These are phyloP conservation scores for Kryptolebias marmoratus DNA, from an alignment of 2,113 vertebrate species.

Conservation along the genomic window DNA sequence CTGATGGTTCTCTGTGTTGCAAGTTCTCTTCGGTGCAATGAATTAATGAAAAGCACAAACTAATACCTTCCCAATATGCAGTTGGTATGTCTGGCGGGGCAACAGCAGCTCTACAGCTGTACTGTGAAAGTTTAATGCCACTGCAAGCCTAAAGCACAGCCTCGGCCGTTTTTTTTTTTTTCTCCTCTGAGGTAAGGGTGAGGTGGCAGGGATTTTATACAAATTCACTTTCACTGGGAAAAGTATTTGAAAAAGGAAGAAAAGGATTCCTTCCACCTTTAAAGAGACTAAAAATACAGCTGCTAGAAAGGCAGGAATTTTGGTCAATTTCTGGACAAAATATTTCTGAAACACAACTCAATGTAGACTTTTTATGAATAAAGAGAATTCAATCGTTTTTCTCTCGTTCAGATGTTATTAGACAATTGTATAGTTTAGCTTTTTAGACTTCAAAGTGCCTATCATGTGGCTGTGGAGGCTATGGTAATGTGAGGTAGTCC, in stretches of 20 bases:
- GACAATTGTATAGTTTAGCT: slow-evolving; percentile 44
- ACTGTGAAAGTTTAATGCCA: slow-evolving; percentile 80
- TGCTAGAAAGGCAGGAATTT: slow-evolving; percentile 8
- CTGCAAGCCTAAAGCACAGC: slow-evolving; percentile 63
- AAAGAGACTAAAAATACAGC: slow-evolving; percentile 12
- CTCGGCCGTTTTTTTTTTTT: slow-evolving; percentile 24
- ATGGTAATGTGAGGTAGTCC: slow-evolving; percentile 63
- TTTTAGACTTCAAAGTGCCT: slow-evolving; percentile 48
- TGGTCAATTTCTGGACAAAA: not conserved
- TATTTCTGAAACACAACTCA: not conserved
- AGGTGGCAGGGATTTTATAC: slow-evolving; percentile 25
- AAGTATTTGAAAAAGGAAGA: slow-evolving; percentile 25
- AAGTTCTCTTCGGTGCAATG: slow-evolving; percentile 59
- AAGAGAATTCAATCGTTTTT: not conserved
- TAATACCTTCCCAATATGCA: slow-evolving; percentile 69
- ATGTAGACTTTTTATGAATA: not conserved
- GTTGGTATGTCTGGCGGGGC: slow-evolving; percentile 66
- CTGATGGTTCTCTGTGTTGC: slow-evolving; percentile 44
- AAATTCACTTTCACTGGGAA: slow-evolving; percentile 64
- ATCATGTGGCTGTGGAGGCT: slow-evolving; percentile 63
- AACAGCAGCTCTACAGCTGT: slow-evolving; percentile 77
- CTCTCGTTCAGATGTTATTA: slow-evolving; percentile 34
- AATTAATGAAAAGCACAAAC: slow-evolving; percentile 78
- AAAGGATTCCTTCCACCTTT: slow-evolving; percentile 38
- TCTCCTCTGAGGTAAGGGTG: slow-evolving; percentile 60